Conservation (phyloP, 2,113 vertebrate genomes). For the Glareola pratincola region DNA sequence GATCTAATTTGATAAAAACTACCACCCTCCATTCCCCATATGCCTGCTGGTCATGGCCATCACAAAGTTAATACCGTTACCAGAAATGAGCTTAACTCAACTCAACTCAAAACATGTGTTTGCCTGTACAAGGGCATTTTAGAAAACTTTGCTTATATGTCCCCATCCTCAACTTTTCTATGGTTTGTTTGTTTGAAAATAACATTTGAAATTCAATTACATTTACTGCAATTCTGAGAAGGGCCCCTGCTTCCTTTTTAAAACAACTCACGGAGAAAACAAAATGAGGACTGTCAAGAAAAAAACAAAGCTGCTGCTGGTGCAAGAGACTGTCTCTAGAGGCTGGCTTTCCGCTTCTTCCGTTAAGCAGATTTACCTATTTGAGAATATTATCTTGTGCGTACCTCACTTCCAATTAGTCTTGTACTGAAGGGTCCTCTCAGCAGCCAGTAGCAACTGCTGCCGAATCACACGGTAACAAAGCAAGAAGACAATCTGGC, state of each 20-base stretch:
- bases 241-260: background rate
- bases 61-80: constrained; percentile 38
- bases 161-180: background rate
- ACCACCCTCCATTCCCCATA: background rate
- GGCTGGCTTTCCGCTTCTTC: background rate
- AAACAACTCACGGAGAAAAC: background rate
- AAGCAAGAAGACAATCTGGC: background rate
- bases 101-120: constrained; percentile 35
- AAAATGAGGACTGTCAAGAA: background rate
- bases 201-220: constrained; percentile 38
- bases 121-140: background rate
- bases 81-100: constrained; percentile 51
- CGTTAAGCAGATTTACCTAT: background rate
- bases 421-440: background rate
- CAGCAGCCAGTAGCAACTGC: background rate
- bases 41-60: constrained; percentile 14
- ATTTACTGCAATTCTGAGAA: background rate
- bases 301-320: background rate
- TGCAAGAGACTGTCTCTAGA: background rate
- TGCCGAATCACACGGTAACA: background rate
- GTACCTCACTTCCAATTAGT: background rate
- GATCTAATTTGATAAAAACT: constrained; percentile 26
- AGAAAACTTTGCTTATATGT: background rate
- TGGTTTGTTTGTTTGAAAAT: constrained; percentile 37
- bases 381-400: background rate